These are phyloP conservation scores for Chaetogeoica ovagalla DNA, from an alignment of 2,888 invertebrate species.

Conservation along the genomic window DNA sequence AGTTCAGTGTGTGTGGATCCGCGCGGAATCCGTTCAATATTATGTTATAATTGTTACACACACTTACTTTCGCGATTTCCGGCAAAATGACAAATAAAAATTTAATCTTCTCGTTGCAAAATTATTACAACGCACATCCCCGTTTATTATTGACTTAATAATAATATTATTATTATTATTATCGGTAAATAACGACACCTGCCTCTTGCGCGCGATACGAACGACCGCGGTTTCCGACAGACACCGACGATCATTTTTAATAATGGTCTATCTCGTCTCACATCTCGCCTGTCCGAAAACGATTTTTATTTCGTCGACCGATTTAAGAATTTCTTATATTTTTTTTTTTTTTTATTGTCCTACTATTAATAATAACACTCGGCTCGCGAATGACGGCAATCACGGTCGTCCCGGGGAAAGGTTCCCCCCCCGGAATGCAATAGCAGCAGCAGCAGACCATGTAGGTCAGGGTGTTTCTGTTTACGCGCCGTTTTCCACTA, in stretches of 20 bases:
- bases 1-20: no score
- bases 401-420: neutral
- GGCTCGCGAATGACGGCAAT: neutral
- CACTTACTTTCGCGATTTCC: no score
- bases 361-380: neutral
- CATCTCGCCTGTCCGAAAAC: neutral
- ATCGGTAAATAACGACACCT: neutral
- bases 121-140: no score
- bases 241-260: neutral
- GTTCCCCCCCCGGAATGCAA: neutral
- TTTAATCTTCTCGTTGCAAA: no score
- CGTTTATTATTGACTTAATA: no score
- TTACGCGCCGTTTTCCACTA: neutral
- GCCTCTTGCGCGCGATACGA: neutral
- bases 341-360: neutral
- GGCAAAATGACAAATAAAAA: no score
- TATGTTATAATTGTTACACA: no score
- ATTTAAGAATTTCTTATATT: no score
- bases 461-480: constrained; percentile 50
- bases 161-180: neutral
- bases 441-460: neutral
- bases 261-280: neutral
- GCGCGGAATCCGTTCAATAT: no score
- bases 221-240: neutral
- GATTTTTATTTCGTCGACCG: neutral